These are phyloP conservation scores for Stomatorhinus walkeri DNA, from an alignment of 2,797 vertebrate genomes.

Conservation along the genomic window DNA sequence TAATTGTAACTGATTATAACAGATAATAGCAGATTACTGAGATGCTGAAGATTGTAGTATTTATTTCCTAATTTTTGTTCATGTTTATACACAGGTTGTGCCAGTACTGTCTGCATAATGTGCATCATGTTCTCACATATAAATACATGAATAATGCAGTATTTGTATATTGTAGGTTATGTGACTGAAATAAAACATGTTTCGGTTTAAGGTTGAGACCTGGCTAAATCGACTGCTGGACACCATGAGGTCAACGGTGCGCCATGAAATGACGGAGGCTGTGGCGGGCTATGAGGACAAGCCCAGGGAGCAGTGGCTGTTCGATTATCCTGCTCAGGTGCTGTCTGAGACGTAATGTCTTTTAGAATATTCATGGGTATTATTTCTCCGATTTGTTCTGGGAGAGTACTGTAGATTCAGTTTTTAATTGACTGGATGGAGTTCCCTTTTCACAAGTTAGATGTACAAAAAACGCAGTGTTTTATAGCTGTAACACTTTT, in stretches of 20 bases:
- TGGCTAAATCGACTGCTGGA: constrained; percentile 80
- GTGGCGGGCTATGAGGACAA: constrained; percentile 80
- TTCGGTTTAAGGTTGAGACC: constrained; percentile 69
- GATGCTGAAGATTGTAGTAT: neutral
- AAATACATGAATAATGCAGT: neutral
- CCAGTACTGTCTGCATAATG: neutral
- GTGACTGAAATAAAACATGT: neutral
- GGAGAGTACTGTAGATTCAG: constrained; percentile 1
- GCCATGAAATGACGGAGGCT: constrained; percentile 72
- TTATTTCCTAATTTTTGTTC: neutral
- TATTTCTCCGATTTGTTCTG: neutral
- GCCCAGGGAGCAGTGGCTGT: constrained; percentile 88
- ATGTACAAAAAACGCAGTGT: constrained; percentile 15
- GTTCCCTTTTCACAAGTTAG: neutral
- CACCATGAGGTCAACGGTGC: constrained; percentile 77
- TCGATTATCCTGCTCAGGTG: constrained; percentile 96
- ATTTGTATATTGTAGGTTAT: neutral
- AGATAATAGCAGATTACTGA: neutral
- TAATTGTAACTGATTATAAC: neutral
- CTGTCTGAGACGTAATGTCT: neutral
- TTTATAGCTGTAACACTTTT: neutral
- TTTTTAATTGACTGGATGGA: neutral
- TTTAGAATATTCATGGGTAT: neutral
- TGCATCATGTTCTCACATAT: neutral
- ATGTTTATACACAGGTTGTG: neutral